A percentile compares a stretch with the other conserved stretches of the same genome.
Conservation (phyloP, 1,140 invertebrate species). For the Phthorimaea operculella region DNA sequence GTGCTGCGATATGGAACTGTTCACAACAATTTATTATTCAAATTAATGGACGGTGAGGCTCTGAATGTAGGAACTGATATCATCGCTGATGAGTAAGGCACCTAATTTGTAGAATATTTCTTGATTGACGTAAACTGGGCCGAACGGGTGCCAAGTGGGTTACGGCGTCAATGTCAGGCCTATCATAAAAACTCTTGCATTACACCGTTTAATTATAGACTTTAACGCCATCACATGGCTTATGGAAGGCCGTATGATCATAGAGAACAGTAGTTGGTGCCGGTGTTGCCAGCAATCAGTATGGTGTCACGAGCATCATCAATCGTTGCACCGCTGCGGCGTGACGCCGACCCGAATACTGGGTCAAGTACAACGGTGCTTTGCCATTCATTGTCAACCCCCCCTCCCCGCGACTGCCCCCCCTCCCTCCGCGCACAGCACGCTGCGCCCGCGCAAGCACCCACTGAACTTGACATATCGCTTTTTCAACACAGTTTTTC, state of each 20-base stretch:
- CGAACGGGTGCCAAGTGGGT: conserved; percentile 46
- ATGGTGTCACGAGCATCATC: conserved; percentile 30
- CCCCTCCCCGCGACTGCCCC: conserved; percentile 15
- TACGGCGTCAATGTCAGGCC: conserved; percentile 58
- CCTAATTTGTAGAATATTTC: conserved; percentile 37
- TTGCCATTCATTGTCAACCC: conserved; percentile 62
- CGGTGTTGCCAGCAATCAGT: conserved; percentile 8
- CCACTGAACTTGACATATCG: conserved; percentile 59
- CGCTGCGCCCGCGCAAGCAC: conserved; percentile 31
- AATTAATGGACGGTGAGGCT: not conserved
- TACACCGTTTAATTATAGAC: conserved; percentile 22
- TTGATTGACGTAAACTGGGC: conserved; percentile 50
- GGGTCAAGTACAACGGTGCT: conserved; percentile 65
- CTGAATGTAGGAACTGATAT: conserved; percentile 26
- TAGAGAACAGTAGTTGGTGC: not conserved
- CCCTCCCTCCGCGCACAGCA: conserved; percentile 20
- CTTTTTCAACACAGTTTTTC: conserved; percentile 24
- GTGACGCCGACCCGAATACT: conserved; percentile 48
- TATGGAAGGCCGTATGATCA: not conserved
- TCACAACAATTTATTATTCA: not conserved
- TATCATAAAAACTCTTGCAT: conserved; percentile 40
- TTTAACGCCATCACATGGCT: not conserved
- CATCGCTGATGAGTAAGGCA: conserved; percentile 26
- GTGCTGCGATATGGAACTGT: conserved; percentile 15
- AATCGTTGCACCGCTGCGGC: conserved; percentile 32